Conservation (phyloP, 2,888 invertebrate genomes). For the Liposcelis brunnea region DNA sequence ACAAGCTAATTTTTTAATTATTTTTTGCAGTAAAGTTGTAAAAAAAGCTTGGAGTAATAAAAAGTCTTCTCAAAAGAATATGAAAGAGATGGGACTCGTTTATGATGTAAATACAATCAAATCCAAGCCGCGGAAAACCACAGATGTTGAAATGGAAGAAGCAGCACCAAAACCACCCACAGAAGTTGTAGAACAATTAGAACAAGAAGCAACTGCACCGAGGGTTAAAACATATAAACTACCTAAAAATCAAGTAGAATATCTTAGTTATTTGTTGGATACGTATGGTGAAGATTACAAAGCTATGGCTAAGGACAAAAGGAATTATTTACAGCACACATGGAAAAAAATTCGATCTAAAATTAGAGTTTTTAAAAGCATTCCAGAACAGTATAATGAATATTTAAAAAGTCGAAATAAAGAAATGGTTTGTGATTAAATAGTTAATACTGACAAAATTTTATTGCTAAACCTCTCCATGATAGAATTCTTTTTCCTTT, state of each 20-base stretch:
- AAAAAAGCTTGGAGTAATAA: not conserved
- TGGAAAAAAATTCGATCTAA: slow-evolving; percentile 2
- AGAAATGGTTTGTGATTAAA: no score
- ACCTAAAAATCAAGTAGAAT: not conserved
- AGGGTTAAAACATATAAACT: not conserved
- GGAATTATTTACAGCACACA: slow-evolving; percentile 4
- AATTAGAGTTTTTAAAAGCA: slow-evolving; percentile 3
- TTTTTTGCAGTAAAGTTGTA: slow-evolving; percentile 1
- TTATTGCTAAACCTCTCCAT: no score
- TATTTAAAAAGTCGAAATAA: not conserved
- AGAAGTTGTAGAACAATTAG: not conserved
- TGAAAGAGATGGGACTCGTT: slow-evolving; percentile 1
- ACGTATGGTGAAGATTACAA: slow-evolving; percentile 4
- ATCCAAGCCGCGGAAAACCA: no score
- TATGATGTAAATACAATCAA: not conserved
- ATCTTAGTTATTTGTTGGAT: slow-evolving; percentile 1
- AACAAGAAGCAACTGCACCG: slow-evolving; percentile 2
- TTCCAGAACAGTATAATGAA: slow-evolving; percentile 5
- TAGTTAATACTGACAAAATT: no score
- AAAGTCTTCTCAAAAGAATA: not conserved
- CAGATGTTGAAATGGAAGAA: no score
- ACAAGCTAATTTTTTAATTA: not conserved
- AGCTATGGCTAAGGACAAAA: slow-evolving; percentile 6
- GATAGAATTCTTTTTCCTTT: no score
- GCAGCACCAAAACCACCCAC: no score